These are phyloP conservation scores for Nycticebus coucang DNA, from an alignment of 2,113 vertebrate genomes.

Conservation along the genomic window DNA sequence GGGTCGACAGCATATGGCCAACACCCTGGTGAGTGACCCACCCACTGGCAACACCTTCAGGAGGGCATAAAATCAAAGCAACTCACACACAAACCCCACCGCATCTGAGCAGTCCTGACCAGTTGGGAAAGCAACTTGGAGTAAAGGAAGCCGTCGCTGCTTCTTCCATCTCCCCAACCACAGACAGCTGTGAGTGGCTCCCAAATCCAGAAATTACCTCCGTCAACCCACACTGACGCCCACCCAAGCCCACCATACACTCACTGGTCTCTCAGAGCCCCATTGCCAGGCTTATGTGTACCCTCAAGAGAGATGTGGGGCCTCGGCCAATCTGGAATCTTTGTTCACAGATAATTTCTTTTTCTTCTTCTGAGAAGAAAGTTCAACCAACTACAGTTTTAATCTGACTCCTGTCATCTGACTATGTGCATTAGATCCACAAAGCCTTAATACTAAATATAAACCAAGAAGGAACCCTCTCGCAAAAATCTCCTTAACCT, in stretches of 20 bases:
- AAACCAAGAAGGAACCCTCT: background rate
- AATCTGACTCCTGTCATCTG: too few species aligned
- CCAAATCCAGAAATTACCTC: too few species aligned
- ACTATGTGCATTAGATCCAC: background rate
- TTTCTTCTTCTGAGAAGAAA: background rate
- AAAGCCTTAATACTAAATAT: background rate
- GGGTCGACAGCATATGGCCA: background rate
- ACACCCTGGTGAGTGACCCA: background rate
- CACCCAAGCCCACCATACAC: background rate
- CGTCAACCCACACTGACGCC: background rate
- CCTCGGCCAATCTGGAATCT: background rate
- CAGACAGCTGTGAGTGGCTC: background rate
- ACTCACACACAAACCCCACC: background rate
- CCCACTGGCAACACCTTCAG: background rate
- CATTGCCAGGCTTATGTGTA: rapidly evolving
- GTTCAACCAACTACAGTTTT: background rate
- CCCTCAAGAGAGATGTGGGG: background rate
- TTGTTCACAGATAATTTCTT: background rate
- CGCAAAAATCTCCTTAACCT: background rate
- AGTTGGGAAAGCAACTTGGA: background rate
- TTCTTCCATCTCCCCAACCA: background rate
- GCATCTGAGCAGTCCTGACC: rapidly evolving
- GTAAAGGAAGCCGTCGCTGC: rapidly evolving
- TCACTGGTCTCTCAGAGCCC: background rate
- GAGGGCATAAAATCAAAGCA: rapidly evolving